Conservation (phyloP, 2,888 invertebrate species). For the Campoletis raptor region DNA sequence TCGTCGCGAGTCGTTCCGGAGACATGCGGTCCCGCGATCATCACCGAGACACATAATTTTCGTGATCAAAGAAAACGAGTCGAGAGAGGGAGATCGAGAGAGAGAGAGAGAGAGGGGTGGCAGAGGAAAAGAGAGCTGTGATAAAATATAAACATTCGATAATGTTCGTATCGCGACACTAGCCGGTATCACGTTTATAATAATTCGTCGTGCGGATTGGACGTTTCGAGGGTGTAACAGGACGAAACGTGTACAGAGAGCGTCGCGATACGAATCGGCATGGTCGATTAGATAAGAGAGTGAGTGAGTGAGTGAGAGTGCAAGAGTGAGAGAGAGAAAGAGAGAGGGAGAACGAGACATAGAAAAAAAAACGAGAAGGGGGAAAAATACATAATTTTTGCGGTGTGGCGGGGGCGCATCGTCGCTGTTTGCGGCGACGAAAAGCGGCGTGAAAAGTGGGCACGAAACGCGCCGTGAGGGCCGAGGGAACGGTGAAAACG, state of each 20-base stretch:
- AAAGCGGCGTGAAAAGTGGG: slow-evolving; percentile 50
- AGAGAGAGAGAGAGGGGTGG: not conserved
- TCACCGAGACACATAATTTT: slow-evolving; percentile 38
- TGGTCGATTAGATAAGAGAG: slow-evolving; percentile 61
- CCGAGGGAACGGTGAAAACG: slow-evolving; percentile 48
- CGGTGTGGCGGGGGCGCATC: slow-evolving; percentile 35
- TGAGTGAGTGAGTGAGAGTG: slow-evolving; percentile 11
- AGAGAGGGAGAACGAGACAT: not conserved
- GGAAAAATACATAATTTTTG: slow-evolving; percentile 41
- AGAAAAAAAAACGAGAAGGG: not conserved
- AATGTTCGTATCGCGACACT: slow-evolving; percentile 12
- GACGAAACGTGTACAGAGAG: slow-evolving; percentile 3
- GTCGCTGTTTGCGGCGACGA: slow-evolving; percentile 36
- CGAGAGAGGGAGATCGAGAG: slow-evolving; percentile 11
- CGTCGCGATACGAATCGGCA: slow-evolving; percentile 53
- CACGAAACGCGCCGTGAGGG: slow-evolving; percentile 17
- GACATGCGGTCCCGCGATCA: slow-evolving; percentile 55
- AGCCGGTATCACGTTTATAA: slow-evolving; percentile 25
- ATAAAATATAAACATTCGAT: slow-evolving; percentile 15
- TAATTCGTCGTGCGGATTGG: slow-evolving; percentile 15
- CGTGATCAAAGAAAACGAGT: slow-evolving; percentile 25
- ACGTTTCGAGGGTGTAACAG: slow-evolving; percentile 25
- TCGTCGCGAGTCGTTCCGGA: slow-evolving; percentile 58
- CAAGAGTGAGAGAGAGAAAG: not conserved
- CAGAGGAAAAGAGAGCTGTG: not conserved